phyloP scores from a whole-genome alignment of 2,888 invertebrate species.

The Tyria jacobaeae region DNA sequence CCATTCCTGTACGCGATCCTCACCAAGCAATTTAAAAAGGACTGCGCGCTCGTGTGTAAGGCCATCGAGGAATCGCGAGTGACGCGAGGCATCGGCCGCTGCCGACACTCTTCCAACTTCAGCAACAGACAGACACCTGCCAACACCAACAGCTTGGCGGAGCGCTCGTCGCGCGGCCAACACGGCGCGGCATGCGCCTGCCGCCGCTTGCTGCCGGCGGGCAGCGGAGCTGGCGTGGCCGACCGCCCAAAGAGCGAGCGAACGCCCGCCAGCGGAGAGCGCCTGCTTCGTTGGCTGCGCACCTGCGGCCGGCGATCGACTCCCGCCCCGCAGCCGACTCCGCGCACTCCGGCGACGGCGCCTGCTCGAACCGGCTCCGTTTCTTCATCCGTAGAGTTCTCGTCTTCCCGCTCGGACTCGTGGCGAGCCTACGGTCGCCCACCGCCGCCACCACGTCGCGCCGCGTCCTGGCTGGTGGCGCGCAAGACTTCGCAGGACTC shows the following conservation, averaged over 20 bases:
- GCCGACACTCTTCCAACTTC: conserved; percentile 94
- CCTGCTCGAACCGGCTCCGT: conserved; percentile 91
- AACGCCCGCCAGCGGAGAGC: conserved; percentile 79
- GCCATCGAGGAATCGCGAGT: conserved; percentile 98
- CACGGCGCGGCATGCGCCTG: conserved; percentile 87
- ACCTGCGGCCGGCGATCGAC: conserved; percentile 60
- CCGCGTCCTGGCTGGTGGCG: conserved; percentile 96
- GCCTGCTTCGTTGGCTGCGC: conserved; percentile 61
- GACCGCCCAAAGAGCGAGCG: conserved; percentile 64
- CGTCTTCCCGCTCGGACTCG: conserved; percentile 94
- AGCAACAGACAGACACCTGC: conserved; percentile 95
- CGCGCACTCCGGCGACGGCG: conserved; percentile 57
- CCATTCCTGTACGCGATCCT: conserved; percentile 99
- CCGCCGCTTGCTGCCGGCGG: conserved; percentile 90
- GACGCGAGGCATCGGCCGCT: conserved; percentile 94
- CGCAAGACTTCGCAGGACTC: conserved; percentile 97
- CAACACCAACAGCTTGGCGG: conserved; percentile 94
- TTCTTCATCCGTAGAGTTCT: conserved; percentile 96
- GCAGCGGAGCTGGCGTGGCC: conserved; percentile 88
- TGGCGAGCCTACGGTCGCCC: conserved; percentile 93
- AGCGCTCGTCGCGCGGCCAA: conserved; percentile 92
- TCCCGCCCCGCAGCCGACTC: conserved; percentile 44
- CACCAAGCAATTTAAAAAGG: conserved; percentile 99
- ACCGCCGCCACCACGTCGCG: conserved; percentile 93
- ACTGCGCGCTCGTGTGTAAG: conserved; percentile 98